Evolutionary conservation across 1,140 invertebrate species (phyloP), one percentile per base, ranked within the genome.

Genomic region (Bradysia coprophila): DNA sequence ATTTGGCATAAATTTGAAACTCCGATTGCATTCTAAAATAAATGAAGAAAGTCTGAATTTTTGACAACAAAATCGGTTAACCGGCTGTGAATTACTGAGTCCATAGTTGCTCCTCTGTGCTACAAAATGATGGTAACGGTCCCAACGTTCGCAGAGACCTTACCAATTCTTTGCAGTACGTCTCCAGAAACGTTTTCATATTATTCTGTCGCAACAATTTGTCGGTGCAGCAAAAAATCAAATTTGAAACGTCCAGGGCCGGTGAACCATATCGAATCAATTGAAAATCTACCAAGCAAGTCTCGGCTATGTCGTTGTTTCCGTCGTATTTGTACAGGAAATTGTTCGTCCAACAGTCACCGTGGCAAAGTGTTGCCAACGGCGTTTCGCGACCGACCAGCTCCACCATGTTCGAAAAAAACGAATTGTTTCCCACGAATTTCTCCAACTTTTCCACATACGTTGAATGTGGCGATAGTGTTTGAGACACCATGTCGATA

Each of bases 311-410:
- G 38, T 65, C 53, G 32, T 54, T 51, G 0, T 59, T 56, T 23
- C 63, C 51, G 13, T 67, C 63, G 45, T 74, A 72, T 38, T 66
- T 62, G 49, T 80, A 81, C 1, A 81, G 49, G 46, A 81, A 69
- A 54, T 82, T 82, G 46, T 81, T 81, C 1, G 76, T 78, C 78
- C 78, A 81, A 51, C 76, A 81, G 45, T 81, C 78, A 0, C 79
- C 79, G 46, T 82, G 79, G 43, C 73, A 73, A 42, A 82, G 73
- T 4, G 78, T 75, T 0, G 73, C 72, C 16, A 79, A 53, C 0
- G 73, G 68, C 16, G 76, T 75, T 45, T 66, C 62, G 0, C 69
- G 62, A 2, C 68, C 61, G 2, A 73, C 73, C 42, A 78, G 49
- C 21, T 75, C 64, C 32, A 76, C 68, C 76, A 81, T 81, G 1